Evolutionary conservation across 2,888 invertebrate species (phyloP).

Genomic region (Brachypalpus laphriformis): DNA sequence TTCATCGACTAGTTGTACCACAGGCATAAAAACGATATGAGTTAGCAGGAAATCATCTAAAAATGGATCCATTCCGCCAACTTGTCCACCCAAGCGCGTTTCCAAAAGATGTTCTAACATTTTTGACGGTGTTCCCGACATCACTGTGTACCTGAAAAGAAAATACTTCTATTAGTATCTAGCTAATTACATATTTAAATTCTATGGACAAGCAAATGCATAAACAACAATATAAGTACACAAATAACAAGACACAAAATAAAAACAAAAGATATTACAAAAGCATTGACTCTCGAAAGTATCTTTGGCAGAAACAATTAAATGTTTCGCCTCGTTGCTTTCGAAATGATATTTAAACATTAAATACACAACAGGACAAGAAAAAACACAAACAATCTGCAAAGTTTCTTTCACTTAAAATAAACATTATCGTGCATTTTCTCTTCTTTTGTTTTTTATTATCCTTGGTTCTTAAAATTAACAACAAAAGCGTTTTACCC

Average conservation of each 20-base stretch:
- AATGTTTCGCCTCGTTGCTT: not conserved
- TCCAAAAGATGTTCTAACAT: constrained; percentile 93
- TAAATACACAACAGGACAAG: not conserved
- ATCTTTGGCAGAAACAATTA: constrained; percentile 32
- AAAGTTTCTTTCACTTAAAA: constrained; percentile 20
- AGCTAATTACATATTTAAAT: not conserved
- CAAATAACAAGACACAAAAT: not conserved
- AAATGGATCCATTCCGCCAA: constrained; percentile 88
- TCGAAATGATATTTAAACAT: not conserved
- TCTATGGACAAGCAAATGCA: not conserved
- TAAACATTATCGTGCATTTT: not conserved
- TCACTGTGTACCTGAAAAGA: constrained; percentile 89
- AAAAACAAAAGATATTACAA: not conserved
- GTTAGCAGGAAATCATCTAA: constrained; percentile 92
- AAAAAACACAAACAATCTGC: constrained; percentile 8
- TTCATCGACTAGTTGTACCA: constrained; percentile 88
- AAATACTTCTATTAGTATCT: constrained; percentile 1
- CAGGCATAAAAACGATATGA: constrained; percentile 92
- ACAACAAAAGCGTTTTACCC: not conserved
- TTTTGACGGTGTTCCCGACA: constrained; percentile 93
- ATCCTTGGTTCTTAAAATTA: constrained; percentile 25
- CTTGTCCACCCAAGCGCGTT: constrained; percentile 88
- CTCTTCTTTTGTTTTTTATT: not conserved
- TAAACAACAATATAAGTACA: not conserved
- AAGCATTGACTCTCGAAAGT: not conserved